Conservation (phyloP, 2,113 vertebrate genomes). For the Dendropsophus ebraccatus region DNA sequence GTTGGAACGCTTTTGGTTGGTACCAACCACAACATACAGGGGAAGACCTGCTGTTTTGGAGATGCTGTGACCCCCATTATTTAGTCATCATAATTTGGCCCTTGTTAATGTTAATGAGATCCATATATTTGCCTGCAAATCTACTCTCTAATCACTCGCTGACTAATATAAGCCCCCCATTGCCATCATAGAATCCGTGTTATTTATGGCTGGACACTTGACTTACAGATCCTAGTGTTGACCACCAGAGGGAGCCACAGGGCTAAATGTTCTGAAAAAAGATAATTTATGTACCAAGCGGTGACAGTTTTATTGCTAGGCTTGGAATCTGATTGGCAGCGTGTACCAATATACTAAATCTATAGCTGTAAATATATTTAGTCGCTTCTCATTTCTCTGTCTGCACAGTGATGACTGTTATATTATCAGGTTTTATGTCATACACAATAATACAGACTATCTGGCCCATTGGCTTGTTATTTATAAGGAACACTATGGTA, state of each 20-base stretch:
- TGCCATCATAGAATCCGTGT: too few relatives aligned
- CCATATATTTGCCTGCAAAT: too few relatives aligned
- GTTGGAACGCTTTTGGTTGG: too few relatives aligned
- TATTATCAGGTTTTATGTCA: background rate
- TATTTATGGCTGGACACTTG: background rate
- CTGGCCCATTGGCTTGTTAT: too few relatives aligned
- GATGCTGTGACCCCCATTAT: background rate
- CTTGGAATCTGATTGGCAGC: background rate
- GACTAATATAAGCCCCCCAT: background rate
- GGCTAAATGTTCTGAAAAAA: conserved; percentile 24
- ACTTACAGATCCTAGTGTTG: background rate
- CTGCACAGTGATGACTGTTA: background rate
- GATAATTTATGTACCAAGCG: background rate
- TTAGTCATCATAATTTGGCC: too few relatives aligned
- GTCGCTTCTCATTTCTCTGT: background rate
- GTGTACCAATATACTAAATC: background rate
- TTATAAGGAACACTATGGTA: too few relatives aligned
- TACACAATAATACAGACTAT: too few relatives aligned
- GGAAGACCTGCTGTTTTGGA: too few relatives aligned
- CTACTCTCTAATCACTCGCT: too few relatives aligned
- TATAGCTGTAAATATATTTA: background rate
- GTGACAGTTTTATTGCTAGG: conserved; percentile 9
- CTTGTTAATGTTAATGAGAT: too few relatives aligned
- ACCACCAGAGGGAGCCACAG: conserved; percentile 39
- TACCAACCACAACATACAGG: too few relatives aligned